Percentiles rank a stretch among this genome's conserved stretches.
phyloP scores from a whole-genome alignment of 2,888 invertebrate genomes.

The Oithona nana region DNA sequence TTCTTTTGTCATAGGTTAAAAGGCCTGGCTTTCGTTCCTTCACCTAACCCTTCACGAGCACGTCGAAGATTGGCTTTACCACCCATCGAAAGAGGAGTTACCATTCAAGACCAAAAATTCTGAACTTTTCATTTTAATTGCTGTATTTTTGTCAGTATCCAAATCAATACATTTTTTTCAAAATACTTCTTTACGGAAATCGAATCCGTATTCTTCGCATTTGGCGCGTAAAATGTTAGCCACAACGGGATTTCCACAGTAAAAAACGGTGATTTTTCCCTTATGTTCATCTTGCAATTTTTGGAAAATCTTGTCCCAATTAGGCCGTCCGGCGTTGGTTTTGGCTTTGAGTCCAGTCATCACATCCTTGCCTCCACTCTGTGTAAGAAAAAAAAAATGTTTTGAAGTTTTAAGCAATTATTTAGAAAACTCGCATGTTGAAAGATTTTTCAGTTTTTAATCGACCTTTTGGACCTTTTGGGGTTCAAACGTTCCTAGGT shows the following conservation, averaged over 20 bases:
- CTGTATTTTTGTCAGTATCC: not conserved
- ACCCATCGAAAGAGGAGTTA: not conserved
- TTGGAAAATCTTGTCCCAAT: slow-evolving; percentile 12
- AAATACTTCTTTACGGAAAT: slow-evolving; percentile 22
- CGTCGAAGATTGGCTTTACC: not conserved
- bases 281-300: not conserved
- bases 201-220: slow-evolving; percentile 21
- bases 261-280: slow-evolving; percentile 21
- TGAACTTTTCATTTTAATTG: not conserved
- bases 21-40: not conserved
- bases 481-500: too few species aligned
- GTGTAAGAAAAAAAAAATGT: not conserved
- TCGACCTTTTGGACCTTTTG: too few species aligned
- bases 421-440: too few species aligned
- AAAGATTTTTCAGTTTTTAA: too few species aligned
- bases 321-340: slow-evolving; percentile 3
- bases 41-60: not conserved
- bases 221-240: slow-evolving; percentile 19
- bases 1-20: too few species aligned
- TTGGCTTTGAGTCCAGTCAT: not conserved
- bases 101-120: not conserved
- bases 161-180: slow-evolving; percentile 13
- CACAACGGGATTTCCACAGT: slow-evolving; percentile 21
- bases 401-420: too few species aligned
- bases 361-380: not conserved